Evolutionary conservation across 2,888 invertebrate genomes (phyloP), one percentile per base, ranked within the genome.

Genomic region (Aleiodes alternator): DNA sequence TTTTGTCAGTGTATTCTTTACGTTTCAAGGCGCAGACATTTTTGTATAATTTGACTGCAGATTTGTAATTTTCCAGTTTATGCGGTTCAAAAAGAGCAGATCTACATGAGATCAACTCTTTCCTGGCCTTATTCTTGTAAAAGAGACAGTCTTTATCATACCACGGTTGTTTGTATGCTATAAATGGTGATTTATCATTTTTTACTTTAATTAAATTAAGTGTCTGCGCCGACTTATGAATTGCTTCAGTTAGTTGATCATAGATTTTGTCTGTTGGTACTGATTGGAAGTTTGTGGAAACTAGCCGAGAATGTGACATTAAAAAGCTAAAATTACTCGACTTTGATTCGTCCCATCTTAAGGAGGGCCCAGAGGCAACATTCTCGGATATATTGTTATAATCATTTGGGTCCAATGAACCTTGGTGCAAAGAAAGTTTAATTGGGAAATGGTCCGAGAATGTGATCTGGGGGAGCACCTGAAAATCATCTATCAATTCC

Each of bases 381-480:
- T 23, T 23, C 23, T 23, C 23, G 23, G 23, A n/a, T 14, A 14
- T 3, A 12, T 55, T 7, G 14, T 55, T 55, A n/a, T n/a, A 12
- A 2, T n/a, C 55, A 55, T 7, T 55, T n/a, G 55, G 7, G 11
- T 55, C 55, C 11, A 11, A 3, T 9, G 2, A 23, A 23, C 23
- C 23, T 23, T 23, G 23, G 23, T 23, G 2, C 23, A 23, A 3
- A 7, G 55, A 55, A 7, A 55, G 14, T 12, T n/a, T 7, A n/a
- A 55, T 7, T 14, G 55, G 55, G 55, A 14, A 55, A n/a, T 55
- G 55, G 14, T 55, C 55, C 9, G 55, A 55, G 12, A 55, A 55
- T 12, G 55, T 55, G 2, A 55, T 3, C 14, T 55, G n/a, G 7
- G 55, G n/a, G 11, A n/a, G 14, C 12, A 55, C 14, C 14, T 55